Percentiles rank a stretch among this genome's conserved stretches.
phyloP scores from a whole-genome alignment of 2,113 vertebrate genomes.

The Empidonax traillii region DNA sequence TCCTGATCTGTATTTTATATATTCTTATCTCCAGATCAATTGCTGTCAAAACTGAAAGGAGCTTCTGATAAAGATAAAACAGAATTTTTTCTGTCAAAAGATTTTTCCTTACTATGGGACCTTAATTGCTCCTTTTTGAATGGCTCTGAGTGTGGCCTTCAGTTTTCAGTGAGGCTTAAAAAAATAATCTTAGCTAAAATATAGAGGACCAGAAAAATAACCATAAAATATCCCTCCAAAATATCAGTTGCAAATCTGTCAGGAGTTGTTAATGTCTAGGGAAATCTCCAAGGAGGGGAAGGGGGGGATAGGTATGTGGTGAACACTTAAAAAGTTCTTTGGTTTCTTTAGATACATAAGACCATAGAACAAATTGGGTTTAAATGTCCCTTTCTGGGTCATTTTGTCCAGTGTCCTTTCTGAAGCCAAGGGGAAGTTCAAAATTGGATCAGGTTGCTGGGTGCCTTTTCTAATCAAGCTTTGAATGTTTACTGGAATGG shows the following conservation, averaged over 20 bases:
- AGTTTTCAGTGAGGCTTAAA: neutral
- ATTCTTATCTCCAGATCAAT: neutral
- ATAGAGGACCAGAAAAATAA: neutral
- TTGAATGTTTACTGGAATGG: neutral
- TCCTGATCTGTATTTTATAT: neutral
- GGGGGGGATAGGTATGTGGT: rapidly evolving
- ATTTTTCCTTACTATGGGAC: neutral
- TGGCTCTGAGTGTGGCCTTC: neutral
- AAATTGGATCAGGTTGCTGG: neutral
- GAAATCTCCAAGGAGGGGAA: neutral
- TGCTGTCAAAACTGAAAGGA: neutral
- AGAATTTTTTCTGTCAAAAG: neutral
- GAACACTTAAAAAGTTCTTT: neutral
- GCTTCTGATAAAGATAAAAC: neutral
- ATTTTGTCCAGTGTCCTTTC: rapidly evolving
- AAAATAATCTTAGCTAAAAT: neutral
- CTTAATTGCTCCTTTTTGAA: neutral
- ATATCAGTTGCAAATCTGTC: neutral
- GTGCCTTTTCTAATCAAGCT: neutral
- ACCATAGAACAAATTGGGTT: neutral
- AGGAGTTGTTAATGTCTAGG: neutral
- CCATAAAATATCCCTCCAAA: neutral
- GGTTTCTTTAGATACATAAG: neutral
- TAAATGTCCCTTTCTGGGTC: neutral
- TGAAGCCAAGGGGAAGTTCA: neutral